Evolutionary conservation across 2,888 invertebrate species (phyloP).

Genomic region (Heliconius ethilla): DNA sequence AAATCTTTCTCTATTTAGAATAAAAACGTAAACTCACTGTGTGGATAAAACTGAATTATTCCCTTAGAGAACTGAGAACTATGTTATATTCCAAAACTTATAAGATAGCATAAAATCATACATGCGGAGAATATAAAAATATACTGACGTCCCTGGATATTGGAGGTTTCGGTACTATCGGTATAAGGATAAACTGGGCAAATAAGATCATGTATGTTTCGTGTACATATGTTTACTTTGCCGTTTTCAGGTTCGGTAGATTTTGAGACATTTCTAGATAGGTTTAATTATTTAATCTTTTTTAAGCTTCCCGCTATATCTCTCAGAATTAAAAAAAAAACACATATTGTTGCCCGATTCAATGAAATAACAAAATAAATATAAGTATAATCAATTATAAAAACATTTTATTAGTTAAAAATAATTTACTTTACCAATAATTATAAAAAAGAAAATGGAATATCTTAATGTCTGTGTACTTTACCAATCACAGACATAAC

Average conservation of each 20-base stretch:
- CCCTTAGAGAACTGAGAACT: background rate
- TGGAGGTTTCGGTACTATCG: background rate
- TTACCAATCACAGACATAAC: background rate
- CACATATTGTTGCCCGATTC: too few relatives aligned
- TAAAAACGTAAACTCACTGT: background rate
- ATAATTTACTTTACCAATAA: too few relatives aligned
- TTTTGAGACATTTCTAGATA: too few relatives aligned
- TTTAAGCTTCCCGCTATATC: background rate
- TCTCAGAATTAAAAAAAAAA: too few relatives aligned
- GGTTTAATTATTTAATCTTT: too few relatives aligned
- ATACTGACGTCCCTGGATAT: background rate
- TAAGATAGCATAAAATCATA: conserved; percentile 12
- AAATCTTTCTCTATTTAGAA: too few relatives aligned
- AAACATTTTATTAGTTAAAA: too few relatives aligned
- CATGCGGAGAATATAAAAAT: conserved; percentile 8
- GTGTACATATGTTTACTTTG: background rate
- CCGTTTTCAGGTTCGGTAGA: too few relatives aligned
- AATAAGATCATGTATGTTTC: background rate
- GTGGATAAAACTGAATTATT: background rate
- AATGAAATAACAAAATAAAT: too few relatives aligned
- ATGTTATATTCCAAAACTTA: background rate
- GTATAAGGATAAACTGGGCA: background rate
- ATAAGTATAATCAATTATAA: too few relatives aligned
- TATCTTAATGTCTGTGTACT: too few relatives aligned
- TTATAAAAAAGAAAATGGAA: too few relatives aligned